phyloP scores from a whole-genome alignment of 2,888 invertebrate species.

The Philereme vetulata region DNA sequence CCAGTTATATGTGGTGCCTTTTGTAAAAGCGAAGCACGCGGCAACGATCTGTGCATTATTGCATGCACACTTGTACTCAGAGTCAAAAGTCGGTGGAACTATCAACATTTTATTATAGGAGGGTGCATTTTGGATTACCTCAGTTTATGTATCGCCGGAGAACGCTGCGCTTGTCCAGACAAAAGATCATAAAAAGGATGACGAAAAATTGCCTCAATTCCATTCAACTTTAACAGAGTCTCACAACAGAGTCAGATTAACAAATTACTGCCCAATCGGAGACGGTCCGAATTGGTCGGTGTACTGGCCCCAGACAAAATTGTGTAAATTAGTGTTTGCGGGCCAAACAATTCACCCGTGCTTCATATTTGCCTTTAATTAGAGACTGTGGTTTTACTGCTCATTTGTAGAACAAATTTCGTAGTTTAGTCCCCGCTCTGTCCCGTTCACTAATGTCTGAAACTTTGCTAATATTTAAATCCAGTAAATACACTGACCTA shows the following conservation, averaged over 20 bases:
- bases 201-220: not conserved
- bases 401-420: conserved; percentile 16
- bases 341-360: conserved; percentile 26
- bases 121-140: not conserved
- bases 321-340: conserved; percentile 25
- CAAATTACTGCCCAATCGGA: conserved; percentile 4
- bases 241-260: not conserved
- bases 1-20: not conserved
- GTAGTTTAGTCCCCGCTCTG: conserved; percentile 19
- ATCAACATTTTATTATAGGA: not conserved
- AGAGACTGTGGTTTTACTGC: conserved; percentile 19
- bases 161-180: too few relatives aligned
- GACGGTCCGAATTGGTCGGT: conserved; percentile 18
- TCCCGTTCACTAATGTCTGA: conserved; percentile 14
- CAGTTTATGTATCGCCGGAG: not conserved
- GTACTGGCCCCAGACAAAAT: conserved; percentile 13
- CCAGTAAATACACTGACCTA: conserved; percentile 18
- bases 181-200: not conserved
- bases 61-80: not conserved
- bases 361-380: conserved; percentile 33
- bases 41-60: not conserved
- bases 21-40: not conserved
- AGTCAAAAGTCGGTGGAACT: not conserved
- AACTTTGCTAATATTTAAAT: conserved; percentile 26
- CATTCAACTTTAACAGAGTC: not conserved